A percentile compares a stretch with the other conserved stretches of the same genome.
These are phyloP conservation scores for Diplodus sargus DNA, from an alignment of 2,797 vertebrate genomes.

Conservation along the genomic window DNA sequence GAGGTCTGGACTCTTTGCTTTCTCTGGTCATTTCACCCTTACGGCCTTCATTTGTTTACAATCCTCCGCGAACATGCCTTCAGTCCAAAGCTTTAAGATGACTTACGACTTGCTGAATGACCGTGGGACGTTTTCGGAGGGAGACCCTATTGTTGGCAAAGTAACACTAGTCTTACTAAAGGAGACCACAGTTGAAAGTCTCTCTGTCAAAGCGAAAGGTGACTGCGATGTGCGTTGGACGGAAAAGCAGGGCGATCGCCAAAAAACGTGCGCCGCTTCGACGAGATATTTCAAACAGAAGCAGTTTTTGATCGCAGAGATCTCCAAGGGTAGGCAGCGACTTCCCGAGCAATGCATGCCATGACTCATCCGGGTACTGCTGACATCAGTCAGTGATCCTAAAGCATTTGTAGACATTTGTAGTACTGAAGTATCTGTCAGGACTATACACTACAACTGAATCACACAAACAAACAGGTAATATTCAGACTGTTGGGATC, in stretches of 20 bases:
- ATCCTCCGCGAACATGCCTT: constrained; percentile 80
- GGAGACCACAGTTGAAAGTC: constrained; percentile 85
- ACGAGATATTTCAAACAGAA: constrained; percentile 93
- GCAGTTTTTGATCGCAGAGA: constrained; percentile 87
- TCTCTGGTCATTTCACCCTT: rapidly evolving
- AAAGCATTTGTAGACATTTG: too few relatives aligned
- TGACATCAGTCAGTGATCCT: not conserved
- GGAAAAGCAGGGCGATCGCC: constrained; percentile 78
- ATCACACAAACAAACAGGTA: too few relatives aligned
- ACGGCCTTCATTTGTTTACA: rapidly evolving
- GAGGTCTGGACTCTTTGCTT: not conserved
- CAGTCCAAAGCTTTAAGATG: constrained; percentile 88
- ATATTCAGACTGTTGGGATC: too few relatives aligned
- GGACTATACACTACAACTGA: not conserved
- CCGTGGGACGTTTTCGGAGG: constrained; percentile 88
- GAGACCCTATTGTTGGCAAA: constrained; percentile 90
- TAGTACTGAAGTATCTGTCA: not conserved
- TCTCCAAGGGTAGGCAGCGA: constrained; percentile 82
- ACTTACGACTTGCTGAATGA: constrained; percentile 90
- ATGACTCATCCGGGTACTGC: too few relatives aligned
- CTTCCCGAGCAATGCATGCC: not conserved
- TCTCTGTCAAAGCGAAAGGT: constrained; percentile 91
- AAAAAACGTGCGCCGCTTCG: constrained; percentile 84
- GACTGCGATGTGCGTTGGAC: constrained; percentile 91
- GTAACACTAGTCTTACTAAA: constrained; percentile 88